Evolutionary conservation across 2,113 vertebrate genomes (phyloP).

Genomic region (Saguinus imperator): DNA sequence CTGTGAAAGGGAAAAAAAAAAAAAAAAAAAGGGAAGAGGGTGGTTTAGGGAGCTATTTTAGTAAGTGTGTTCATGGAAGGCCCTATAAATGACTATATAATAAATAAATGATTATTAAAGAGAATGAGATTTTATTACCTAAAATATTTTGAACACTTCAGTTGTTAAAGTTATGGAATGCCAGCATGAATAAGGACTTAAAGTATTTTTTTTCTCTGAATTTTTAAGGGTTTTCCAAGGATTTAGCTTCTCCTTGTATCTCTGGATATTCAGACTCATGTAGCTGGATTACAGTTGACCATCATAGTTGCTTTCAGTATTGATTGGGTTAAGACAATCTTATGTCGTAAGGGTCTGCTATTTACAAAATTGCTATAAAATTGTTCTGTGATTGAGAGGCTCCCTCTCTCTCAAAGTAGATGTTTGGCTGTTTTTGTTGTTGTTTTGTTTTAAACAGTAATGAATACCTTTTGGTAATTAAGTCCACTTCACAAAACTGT

Average conservation of each 20-base stretch:
- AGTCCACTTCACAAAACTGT: neutral
- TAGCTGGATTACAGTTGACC: neutral
- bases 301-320: neutral
- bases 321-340: neutral
- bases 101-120: neutral
- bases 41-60: neutral
- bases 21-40: neutral
- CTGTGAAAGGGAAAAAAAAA: neutral
- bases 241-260: neutral
- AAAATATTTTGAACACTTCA: neutral
- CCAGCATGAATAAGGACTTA: neutral
- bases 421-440: neutral
- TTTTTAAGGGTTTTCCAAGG: neutral
- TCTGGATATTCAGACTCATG: neutral
- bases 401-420: neutral
- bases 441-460: neutral
- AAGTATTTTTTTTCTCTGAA: neutral
- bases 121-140: neutral
- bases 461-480: constrained; percentile 1
- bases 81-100: constrained; percentile 13
- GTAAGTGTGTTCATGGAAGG: neutral
- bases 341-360: neutral
- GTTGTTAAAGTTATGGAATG: neutral
- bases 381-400: neutral
- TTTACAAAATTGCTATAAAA: neutral